A percentile compares a stretch with the other conserved stretches of the same genome.
phyloP scores from a whole-genome alignment of 2,888 invertebrate species.

The Aleiodes leptofemur region DNA sequence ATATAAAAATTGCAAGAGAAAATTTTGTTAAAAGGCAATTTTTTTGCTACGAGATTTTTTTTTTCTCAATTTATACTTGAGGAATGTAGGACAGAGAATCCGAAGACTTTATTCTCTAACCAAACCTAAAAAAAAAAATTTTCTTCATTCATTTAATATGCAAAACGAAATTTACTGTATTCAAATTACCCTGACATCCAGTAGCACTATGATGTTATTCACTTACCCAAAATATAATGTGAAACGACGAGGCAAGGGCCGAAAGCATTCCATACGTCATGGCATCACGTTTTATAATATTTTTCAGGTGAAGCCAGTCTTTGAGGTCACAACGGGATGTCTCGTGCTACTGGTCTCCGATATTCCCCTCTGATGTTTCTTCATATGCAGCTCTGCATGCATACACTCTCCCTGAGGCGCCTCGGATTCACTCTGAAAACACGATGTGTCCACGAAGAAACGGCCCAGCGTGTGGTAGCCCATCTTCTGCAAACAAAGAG shows the following conservation, averaged over 20 bases:
- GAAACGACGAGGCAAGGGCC: conserved; percentile 44
- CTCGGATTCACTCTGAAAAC: conserved; percentile 19
- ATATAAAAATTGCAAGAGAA: too few relatives aligned
- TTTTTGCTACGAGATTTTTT: too few relatives aligned
- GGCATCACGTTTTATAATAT: conserved; percentile 40
- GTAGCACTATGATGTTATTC: conserved; percentile 33
- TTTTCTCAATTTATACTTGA: too few relatives aligned
- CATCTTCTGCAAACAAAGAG: conserved; percentile 16
- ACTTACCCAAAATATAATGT: conserved; percentile 32
- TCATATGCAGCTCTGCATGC: conserved; percentile 18
- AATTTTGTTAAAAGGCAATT: too few relatives aligned
- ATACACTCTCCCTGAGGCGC: background rate
- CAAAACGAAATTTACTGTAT: background rate
- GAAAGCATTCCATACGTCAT: conserved; percentile 72
- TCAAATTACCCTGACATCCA: conserved; percentile 18
- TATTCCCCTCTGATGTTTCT: conserved; percentile 19
- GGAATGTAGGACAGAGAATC: too few relatives aligned
- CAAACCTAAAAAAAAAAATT: too few relatives aligned
- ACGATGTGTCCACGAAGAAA: conserved; percentile 40
- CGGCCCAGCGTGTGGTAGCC: conserved; percentile 59
- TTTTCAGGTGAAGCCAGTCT: conserved; percentile 1
- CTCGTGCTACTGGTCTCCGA: conserved; percentile 40
- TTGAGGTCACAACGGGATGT: conserved; percentile 37
- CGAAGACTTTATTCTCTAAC: too few relatives aligned
- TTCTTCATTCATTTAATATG: conserved; percentile 1